Evolutionary conservation across 2,113 vertebrate species (phyloP), one percentile per base, ranked within the genome.

Genomic region (Zeus faber): DNA sequence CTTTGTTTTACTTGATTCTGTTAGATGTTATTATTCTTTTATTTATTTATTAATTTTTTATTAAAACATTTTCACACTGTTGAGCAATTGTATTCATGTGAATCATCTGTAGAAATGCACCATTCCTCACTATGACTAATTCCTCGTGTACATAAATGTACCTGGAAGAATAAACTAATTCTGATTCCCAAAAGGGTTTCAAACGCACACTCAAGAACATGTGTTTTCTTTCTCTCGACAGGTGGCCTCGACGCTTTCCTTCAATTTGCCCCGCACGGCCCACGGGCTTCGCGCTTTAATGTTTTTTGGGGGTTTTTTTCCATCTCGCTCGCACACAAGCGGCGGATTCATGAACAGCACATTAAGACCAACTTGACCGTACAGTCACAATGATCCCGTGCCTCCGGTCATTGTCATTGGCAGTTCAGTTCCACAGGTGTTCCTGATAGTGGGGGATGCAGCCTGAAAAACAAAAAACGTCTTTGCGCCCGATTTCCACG

Each of bases 381-480:
- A 37, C 11, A 37, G 33, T n/a, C n/a, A n/a, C n/a, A n/a, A n/a
- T n/a, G n/a, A n/a, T n/a, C n/a, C n/a, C n/a, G n/a, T n/a, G n/a
- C n/a, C n/a, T 6, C 3, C 14, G 17, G 13, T 16, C 49, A 4
- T 8, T 17, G 6, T 16, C 16, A 6, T 16, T 18, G 31, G 49
- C 16, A 25, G 7, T 10, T 31, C 13, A 23, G 52, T 8, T 33
- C 14, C 23, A 25, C 49, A 57, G 54, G 69, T 50, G 54, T 56
- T 14, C 11, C 0, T 0, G 6, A 33, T 31, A 4, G 2, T 37
- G 24, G 18, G 17, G n/a, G 33, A 11, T 37, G 13, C 33, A 5
- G 33, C 33, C 33, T 37, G 5, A 5, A 1, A 37, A 14, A 37
- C 5, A 14, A 11, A 11, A 14, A 2, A 14, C 2, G 3, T 37